Conservation (phyloP, 64 coral and sea anemone genomes). For the Montipora efflorescens region DNA sequence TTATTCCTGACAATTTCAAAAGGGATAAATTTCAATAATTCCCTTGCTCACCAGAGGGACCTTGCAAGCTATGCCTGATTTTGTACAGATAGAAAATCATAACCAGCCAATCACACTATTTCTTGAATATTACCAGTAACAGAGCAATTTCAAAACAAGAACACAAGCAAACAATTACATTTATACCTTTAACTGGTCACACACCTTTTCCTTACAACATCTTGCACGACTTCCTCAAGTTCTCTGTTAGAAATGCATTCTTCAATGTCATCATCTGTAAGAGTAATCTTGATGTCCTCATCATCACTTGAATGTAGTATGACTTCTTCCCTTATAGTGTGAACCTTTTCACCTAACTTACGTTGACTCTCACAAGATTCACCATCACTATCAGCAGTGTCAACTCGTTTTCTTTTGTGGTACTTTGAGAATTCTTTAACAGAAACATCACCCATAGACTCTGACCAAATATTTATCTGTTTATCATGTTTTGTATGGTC, state of each 20-base stretch:
- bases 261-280: conserved; percentile 1
- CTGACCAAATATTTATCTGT: neutral
- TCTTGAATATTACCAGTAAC: too few species aligned
- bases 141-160: too few species aligned
- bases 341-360: neutral
- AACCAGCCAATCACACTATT: too few species aligned
- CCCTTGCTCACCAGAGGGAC: too few species aligned
- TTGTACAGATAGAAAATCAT: too few species aligned
- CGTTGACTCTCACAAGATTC: neutral
- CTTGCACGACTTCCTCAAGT: conserved; percentile 53
- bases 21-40: too few species aligned
- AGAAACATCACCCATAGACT: neutral
- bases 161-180: too few species aligned
- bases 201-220: conserved; percentile 24
- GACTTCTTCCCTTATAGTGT: neutral
- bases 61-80: too few species aligned
- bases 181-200: too few species aligned
- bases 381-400: neutral
- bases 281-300: neutral
- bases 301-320: neutral
- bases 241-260: conserved; percentile 37
- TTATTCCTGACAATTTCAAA: too few species aligned
- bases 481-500: neutral
- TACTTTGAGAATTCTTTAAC: neutral
- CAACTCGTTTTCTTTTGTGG: conserved; percentile 19